Percentiles rank a stretch among this genome's conserved stretches.
Conservation (phyloP, 2,888 invertebrate genomes). For the Agrochola lychnidis region DNA sequence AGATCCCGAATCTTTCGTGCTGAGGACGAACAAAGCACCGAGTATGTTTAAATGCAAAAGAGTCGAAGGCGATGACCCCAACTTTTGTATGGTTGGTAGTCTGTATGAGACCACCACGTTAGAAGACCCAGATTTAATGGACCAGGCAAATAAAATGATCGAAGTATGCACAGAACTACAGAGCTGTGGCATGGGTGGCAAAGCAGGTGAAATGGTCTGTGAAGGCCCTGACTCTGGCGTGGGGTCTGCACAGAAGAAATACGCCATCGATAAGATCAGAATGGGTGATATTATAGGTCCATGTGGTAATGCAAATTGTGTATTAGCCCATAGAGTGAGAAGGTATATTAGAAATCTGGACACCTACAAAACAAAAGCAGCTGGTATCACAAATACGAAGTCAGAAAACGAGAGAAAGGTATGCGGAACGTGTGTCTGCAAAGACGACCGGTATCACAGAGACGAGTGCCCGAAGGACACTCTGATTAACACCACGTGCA, state of each 20-base stretch:
- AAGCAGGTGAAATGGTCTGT: slow-evolving; percentile 69
- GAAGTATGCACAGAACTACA: slow-evolving; percentile 85
- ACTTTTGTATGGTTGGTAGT: slow-evolving; percentile 86
- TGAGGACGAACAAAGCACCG: slow-evolving; percentile 86
- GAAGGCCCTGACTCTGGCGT: slow-evolving; percentile 58
- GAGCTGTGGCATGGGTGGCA: slow-evolving; percentile 76
- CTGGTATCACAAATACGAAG: slow-evolving; percentile 69
- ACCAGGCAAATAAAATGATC: slow-evolving; percentile 77
- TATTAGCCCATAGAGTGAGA: slow-evolving; percentile 85
- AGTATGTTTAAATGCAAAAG: slow-evolving; percentile 85
- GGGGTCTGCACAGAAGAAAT: slow-evolving; percentile 71
- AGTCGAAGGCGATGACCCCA: slow-evolving; percentile 84
- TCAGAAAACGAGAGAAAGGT: slow-evolving; percentile 71
- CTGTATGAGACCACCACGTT: slow-evolving; percentile 85
- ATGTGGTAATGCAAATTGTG: slow-evolving; percentile 86
- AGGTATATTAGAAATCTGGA: slow-evolving; percentile 84
- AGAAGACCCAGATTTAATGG: slow-evolving; percentile 82
- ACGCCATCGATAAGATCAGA: slow-evolving; percentile 82
- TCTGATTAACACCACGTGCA: slow-evolving; percentile 68
- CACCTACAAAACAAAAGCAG: slow-evolving; percentile 78
- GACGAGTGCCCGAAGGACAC: slow-evolving; percentile 76
- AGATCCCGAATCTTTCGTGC: slow-evolving; percentile 84
- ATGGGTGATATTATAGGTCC: slow-evolving; percentile 88
- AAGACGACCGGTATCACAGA: slow-evolving; percentile 85
- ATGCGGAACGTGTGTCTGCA: slow-evolving; percentile 84